Base-by-base conservation (phyloP, 2,888 invertebrate species). In the Chymomyza caudatula region DNA sequence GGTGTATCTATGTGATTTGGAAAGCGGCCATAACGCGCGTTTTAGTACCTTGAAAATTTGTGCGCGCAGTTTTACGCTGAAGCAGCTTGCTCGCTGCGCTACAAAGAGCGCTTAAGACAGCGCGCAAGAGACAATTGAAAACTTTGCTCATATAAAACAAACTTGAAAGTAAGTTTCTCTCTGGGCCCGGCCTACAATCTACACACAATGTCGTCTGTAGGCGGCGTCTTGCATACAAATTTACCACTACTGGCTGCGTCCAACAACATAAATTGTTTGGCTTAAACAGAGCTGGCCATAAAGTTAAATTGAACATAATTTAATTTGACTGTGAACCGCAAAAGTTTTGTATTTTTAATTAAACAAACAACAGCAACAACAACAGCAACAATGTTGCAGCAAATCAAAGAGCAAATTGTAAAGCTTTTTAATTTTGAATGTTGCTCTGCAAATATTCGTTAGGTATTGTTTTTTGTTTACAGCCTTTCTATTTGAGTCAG, bases 281-380 rank as follows among this genome's bases (percentile, higher is more conserved):
- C 63, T 69, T 69, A 69, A n/a, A 69, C 17, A 70, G 63, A 60
- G 44, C 42, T 60, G 23, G 60, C 66, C 76, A 64, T 69, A 63
- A 77, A 81, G 77, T 73, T 71, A 74, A 85, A 80, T 77, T 82
- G 71, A 78, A 79, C 79, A 80, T 85, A 80, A 80, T 84, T 81
- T 76, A 84, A 81, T 80, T 82, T 79, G 63, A 23, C 73, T 69
- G 67, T 37, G 64, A 66, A 67, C 70, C 74, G 74, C 79, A 82
- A 79, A 82, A 85, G 63, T 82, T 81, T 85, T 71, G 43, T 66
- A 63, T 71, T 83, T 79, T 84, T 80, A 80, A 80, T 80, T 80
- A 80, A 81, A 78, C 76, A 80, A 84, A 76, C 77, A 78, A 76
- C 69, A 23, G n/a, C 25, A 54, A 23, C 54, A 54, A 8, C 37